phyloP scores from a whole-genome alignment of 2,113 vertebrate genomes.

The Benitochromis conjunctus region DNA sequence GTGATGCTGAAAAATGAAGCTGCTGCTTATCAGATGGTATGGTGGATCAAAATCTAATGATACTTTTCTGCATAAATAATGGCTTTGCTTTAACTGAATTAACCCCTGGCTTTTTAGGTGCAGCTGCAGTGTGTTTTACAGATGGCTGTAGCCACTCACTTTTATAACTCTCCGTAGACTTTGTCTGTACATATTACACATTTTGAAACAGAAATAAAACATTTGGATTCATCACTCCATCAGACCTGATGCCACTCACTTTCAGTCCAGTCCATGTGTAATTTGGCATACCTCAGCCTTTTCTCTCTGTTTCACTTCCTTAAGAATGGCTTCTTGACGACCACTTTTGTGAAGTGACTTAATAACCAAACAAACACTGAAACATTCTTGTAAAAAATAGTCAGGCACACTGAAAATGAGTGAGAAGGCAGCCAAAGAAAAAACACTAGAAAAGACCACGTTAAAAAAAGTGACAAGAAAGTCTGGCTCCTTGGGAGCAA shows the following conservation, averaged over 20 bases:
- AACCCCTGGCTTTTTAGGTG: not conserved
- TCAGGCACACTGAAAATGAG: not conserved
- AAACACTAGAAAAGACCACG: not conserved
- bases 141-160: too few relatives aligned
- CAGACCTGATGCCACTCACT: not conserved
- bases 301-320: not conserved
- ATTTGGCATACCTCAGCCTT: not conserved
- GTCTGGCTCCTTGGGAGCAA: rapidly evolving
- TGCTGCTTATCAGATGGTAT: not conserved
- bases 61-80: not conserved
- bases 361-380: not conserved
- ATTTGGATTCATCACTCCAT: not conserved
- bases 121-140: not conserved
- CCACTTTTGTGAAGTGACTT: not conserved
- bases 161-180: not conserved
- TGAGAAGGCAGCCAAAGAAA: not conserved
- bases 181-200: not conserved
- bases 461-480: not conserved
- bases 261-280: not conserved
- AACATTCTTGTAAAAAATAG: not conserved
- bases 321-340: rapidly evolving
- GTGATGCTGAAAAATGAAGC: not conserved
- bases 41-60: not conserved
- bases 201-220: not conserved
- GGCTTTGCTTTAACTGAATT: not conserved